Base-by-base conservation (phyloP, 2,888 invertebrate species). In the Hemicrepidius hirtus region DNA sequence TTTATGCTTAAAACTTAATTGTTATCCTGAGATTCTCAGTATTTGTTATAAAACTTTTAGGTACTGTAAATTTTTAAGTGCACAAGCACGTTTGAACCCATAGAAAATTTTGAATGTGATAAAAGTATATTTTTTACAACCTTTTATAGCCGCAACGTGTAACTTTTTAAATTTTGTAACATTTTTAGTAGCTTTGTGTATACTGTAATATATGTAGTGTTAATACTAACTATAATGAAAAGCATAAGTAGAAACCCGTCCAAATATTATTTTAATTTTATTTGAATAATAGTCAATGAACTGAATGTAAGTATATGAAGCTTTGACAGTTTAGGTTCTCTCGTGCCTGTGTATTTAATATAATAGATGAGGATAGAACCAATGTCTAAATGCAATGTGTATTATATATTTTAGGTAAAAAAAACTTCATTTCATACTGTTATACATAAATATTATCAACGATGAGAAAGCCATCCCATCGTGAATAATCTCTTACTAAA, bases 21-120 rank as follows among this genome's bases (percentile, higher is more conserved):
- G 80, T 81, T 80, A 81, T 77, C 76, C 78, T 78, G 79, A 79
- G 76, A 74, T 75, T 77, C 77, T 80, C 79, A 79, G 78, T 76
- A 75, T 79, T 79, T 76, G 77, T 78, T 78, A 76, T 73, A 68
- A 59, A 76, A 74, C 75, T 79, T 75, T 76, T 76, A 73, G 75
- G 64, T 66, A 65, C 65, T 65, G 44, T 59, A 65, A 53, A 66
- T 57, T 44, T 69, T 71, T 73, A 69, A 68, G 32, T 67, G 53
- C 70, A 75, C 78, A 77, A 78, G 78, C 79, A 78, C 78, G 76
- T 77, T 67, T 72, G 76, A 77, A 77, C 75, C 78, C 37, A 49
- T 76, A 64, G 65, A 50, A 64, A 67, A 28, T 60, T 35, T 72
- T 72, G 24, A 68, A 69, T 67, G 71, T 70, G 71, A 76, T 77